phyloP scores from a whole-genome alignment of 2,797 vertebrate species.

The Pangasius mekongensis region DNA sequence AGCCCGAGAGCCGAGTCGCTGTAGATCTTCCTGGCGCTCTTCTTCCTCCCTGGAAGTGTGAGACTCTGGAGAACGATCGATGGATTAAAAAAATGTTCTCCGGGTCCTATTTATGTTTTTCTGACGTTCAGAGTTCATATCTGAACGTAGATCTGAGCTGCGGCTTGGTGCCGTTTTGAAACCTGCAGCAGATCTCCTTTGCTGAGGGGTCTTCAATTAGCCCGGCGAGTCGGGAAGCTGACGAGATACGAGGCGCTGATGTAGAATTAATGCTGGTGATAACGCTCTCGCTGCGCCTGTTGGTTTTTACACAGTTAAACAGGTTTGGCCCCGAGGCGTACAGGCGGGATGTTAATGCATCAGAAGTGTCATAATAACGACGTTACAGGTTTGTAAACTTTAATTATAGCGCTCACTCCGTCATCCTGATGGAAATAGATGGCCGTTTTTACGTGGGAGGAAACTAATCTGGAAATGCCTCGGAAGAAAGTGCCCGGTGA shows the following conservation, averaged over 20 bases:
- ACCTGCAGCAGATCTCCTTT: slow-evolving; percentile 38
- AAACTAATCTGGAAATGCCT: slow-evolving; percentile 39
- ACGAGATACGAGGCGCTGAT: slow-evolving; percentile 28
- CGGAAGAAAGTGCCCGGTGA: slow-evolving; percentile 11
- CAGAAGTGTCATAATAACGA: slow-evolving; percentile 45
- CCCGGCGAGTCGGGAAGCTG: not conserved
- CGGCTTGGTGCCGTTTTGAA: slow-evolving; percentile 26
- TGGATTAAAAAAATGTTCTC: slow-evolving; percentile 26
- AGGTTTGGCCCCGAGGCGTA: slow-evolving; percentile 26
- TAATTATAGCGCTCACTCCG: slow-evolving; percentile 33
- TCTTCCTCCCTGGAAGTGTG: slow-evolving; percentile 45
- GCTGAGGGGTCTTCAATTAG: slow-evolving; percentile 43
- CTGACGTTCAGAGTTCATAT: slow-evolving; percentile 64
- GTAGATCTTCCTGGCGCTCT: slow-evolving; percentile 40
- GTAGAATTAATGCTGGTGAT: slow-evolving; percentile 48
- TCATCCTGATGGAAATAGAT: slow-evolving; percentile 34
- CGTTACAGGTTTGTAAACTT: slow-evolving; percentile 42
- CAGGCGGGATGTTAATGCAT: slow-evolving; percentile 28
- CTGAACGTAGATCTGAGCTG: slow-evolving; percentile 67
- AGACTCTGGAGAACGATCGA: slow-evolving; percentile 29
- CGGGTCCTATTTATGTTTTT: slow-evolving; percentile 33
- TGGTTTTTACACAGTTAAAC: slow-evolving; percentile 33
- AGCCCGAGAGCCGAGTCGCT: slow-evolving; percentile 26
- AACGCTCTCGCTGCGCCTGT: slow-evolving; percentile 25
- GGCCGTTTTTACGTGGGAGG: slow-evolving; percentile 10